phyloP scores from a whole-genome alignment of 2,113 vertebrate genomes.

The Cottus gobio region DNA sequence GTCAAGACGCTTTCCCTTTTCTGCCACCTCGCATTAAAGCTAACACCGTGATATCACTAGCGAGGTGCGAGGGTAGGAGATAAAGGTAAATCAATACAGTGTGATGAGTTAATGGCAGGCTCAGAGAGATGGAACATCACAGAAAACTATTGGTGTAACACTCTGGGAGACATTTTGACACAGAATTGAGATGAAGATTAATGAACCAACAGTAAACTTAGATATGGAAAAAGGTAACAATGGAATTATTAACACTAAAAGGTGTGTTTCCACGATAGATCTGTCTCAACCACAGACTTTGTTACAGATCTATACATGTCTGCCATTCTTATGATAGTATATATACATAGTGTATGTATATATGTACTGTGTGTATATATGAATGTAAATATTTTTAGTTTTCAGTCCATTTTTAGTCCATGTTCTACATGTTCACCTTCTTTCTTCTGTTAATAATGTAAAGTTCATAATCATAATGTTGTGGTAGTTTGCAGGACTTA shows the following conservation, averaged over 20 bases:
- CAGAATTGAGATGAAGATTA: not conserved
- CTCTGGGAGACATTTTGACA: not conserved
- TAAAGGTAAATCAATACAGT: constrained; percentile 11
- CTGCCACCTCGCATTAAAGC: constrained; percentile 43
- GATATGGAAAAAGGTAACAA: not conserved
- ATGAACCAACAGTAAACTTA: not conserved
- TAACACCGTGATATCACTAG: constrained; percentile 50
- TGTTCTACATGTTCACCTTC: not conserved
- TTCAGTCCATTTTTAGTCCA: not conserved
- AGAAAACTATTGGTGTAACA: not conserved
- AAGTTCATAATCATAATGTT: not conserved
- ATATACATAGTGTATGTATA: not conserved
- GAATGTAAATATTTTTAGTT: not conserved
- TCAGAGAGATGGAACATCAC: not conserved
- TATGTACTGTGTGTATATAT: not conserved
- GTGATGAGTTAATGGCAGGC: not conserved
- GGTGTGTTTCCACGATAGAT: not conserved
- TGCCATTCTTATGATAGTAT: not conserved
- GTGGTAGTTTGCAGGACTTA: not conserved
- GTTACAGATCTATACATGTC: not conserved
- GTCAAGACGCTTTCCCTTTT: constrained; percentile 47
- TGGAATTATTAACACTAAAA: not conserved
- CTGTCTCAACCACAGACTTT: not conserved
- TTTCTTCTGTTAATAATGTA: not conserved
- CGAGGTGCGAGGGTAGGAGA: not conserved